These are phyloP conservation scores for Entomobrya proxima DNA, from an alignment of 2,888 invertebrate species.

Conservation along the genomic window DNA sequence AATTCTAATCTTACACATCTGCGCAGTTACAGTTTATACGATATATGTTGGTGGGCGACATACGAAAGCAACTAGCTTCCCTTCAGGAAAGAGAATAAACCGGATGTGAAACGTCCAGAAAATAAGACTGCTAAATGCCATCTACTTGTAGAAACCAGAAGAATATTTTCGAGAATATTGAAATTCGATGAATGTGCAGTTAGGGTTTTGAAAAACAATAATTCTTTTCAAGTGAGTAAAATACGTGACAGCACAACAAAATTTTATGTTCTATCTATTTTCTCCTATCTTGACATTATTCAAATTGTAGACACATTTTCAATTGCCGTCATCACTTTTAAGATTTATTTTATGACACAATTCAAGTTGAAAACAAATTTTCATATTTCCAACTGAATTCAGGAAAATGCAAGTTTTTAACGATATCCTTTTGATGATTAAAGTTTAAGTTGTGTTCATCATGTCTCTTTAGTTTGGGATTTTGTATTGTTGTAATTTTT, in stretches of 20 bases:
- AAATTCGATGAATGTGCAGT: not conserved
- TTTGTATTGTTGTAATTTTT: not conserved
- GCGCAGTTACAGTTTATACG: not conserved
- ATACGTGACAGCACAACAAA: not conserved
- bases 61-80: not conserved
- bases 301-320: too few relatives aligned
- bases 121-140: conserved; percentile 61
- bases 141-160: conserved; percentile 40
- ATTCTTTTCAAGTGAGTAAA: not conserved
- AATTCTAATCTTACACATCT: too few relatives aligned
- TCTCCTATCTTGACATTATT: too few relatives aligned
- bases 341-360: too few relatives aligned
- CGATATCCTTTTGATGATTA: too few relatives aligned
- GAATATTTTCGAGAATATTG: conserved; percentile 10
- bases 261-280: too few relatives aligned
- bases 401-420: too few relatives aligned
- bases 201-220: not conserved
- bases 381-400: too few relatives aligned
- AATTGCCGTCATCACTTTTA: too few relatives aligned
- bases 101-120: conserved; percentile 17
- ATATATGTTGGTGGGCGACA: not conserved
- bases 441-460: too few relatives aligned
- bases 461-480: too few relatives aligned
- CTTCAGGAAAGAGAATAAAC: conserved; percentile 14
- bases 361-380: too few relatives aligned